phyloP scores from a whole-genome alignment of 2,113 vertebrate species.

The Setophaga coronata region DNA sequence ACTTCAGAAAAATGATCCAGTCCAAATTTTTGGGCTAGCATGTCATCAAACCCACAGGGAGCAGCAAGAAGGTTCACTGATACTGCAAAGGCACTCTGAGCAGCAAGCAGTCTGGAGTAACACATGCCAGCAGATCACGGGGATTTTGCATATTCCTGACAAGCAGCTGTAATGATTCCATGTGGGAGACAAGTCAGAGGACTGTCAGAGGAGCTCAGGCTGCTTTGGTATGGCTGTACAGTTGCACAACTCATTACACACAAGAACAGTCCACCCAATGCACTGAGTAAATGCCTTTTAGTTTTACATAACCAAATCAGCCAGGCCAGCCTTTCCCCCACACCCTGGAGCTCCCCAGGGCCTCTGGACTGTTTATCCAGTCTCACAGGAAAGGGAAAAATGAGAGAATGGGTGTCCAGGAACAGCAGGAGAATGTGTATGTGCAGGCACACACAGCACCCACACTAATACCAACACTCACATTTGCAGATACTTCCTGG shows the following conservation, averaged over 20 bases:
- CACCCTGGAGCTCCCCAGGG: neutral
- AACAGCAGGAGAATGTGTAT: neutral
- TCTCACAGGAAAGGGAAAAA: neutral
- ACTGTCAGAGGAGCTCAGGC: neutral
- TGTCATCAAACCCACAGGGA: neutral
- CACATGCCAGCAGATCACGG: neutral
- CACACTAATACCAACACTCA: neutral
- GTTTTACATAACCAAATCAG: neutral
- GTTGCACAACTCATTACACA: conserved; percentile 3
- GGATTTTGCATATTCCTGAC: neutral
- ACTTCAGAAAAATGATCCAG: neutral
- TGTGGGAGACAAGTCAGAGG: conserved; percentile 10
- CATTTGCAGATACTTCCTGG: neutral
- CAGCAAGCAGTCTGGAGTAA: neutral
- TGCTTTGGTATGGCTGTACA: neutral
- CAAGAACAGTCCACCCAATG: neutral
- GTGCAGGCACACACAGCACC: neutral
- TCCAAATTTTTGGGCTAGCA: neutral
- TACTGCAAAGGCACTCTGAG: neutral
- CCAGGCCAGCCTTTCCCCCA: neutral
- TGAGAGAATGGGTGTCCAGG: neutral
- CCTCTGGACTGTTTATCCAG: neutral
- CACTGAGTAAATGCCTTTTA: neutral
- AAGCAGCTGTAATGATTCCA: neutral
- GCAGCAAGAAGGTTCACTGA: rapidly evolving